A percentile compares a stretch with the other conserved stretches of the same genome.
Conservation (phyloP, 2,797 vertebrate genomes). For the Sebastes reedi region DNA sequence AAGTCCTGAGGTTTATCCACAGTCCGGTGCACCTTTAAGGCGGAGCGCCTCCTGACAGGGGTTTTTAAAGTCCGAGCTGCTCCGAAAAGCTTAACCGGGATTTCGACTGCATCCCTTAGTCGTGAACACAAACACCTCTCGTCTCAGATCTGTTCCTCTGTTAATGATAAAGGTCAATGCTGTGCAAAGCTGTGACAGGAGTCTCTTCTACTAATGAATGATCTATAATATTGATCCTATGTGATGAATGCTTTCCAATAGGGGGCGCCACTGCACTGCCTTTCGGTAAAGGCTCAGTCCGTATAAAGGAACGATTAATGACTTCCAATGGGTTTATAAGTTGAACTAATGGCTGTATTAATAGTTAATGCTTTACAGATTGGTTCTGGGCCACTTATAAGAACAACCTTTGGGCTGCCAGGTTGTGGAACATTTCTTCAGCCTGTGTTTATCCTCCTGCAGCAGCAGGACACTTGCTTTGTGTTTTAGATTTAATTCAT, state of each 20-base stretch:
- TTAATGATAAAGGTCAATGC: neutral
- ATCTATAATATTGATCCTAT: constrained; percentile 15
- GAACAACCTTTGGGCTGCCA: neutral
- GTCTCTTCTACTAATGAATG: neutral
- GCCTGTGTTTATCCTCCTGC: neutral
- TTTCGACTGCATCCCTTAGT: constrained; percentile 18
- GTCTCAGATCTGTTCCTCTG: neutral
- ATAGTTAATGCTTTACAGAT: neutral
- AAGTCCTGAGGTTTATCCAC: constrained; percentile 18
- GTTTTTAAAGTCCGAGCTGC: constrained; percentile 2
- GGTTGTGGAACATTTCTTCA: neutral
- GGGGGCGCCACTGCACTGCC: constrained; percentile 24
- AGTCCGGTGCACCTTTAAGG: neutral
- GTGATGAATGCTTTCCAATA: constrained; percentile 16
- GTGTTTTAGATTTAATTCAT: neutral
- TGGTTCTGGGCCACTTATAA: neutral
- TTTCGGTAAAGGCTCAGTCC: neutral
- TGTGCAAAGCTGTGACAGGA: neutral
- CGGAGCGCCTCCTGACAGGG: neutral
- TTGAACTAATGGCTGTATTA: neutral
- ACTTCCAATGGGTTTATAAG: neutral
- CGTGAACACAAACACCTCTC: neutral
- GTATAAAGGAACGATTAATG: neutral
- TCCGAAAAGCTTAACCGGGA: constrained; percentile 2
- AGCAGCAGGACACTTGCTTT: neutral